Conservation (phyloP, 2,113 vertebrate species). For the Engystomops pustulosus region DNA sequence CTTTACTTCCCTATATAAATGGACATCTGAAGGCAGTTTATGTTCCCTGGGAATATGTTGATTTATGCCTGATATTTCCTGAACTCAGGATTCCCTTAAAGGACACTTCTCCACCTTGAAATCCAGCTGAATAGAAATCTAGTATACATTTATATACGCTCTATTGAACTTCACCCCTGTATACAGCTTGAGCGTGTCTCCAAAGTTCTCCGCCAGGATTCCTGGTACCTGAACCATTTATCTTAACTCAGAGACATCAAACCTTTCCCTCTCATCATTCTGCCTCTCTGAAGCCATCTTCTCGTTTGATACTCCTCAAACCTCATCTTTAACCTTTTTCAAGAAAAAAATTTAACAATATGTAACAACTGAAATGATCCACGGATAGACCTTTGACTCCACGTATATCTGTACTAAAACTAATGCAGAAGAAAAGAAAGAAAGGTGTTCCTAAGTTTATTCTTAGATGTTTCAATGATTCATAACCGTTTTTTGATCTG, state of each 20-base stretch:
- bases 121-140: not conserved
- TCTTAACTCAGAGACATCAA: conserved; percentile 34
- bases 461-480: conserved; percentile 21
- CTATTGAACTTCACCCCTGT: not conserved
- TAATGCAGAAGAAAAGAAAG: not conserved
- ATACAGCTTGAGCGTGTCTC: conserved; percentile 14
- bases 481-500: not conserved
- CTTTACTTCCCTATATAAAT: no score
- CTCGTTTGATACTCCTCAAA: conserved; percentile 41
- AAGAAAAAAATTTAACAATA: conserved; percentile 13
- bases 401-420: conserved; percentile 8
- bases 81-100: no score
- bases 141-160: not conserved
- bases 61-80: no score
- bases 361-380: conserved; percentile 40
- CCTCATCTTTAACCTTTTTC: conserved; percentile 40
- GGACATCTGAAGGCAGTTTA: no score
- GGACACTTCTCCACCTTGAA: not conserved
- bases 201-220: not conserved
- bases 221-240: conserved; percentile 13
- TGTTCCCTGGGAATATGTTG: no score
- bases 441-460: conserved; percentile 19
- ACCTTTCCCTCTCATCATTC: conserved; percentile 28
- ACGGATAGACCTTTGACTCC: conserved; percentile 24
- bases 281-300: conserved; percentile 16